Evolutionary conservation across 2,797 vertebrate species (phyloP).

Genomic region (Peromyscus attwateri): DNA sequence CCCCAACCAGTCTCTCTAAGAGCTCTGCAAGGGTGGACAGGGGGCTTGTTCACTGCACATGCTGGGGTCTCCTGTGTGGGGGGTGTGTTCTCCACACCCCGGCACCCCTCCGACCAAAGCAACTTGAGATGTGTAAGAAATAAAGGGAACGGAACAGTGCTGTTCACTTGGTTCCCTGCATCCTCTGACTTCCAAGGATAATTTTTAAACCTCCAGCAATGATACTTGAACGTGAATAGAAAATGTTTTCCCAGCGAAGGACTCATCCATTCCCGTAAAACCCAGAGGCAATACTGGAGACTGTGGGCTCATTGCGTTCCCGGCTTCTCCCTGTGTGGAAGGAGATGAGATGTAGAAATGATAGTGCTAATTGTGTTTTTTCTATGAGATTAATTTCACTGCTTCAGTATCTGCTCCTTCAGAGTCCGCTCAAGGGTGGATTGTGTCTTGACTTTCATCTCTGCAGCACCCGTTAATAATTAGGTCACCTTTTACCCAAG

Average conservation of each 20-base stretch:
- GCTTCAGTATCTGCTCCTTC: constrained; percentile 58
- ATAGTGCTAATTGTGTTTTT: constrained; percentile 66
- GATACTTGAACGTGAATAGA: neutral
- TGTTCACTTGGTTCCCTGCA: rapidly evolving
- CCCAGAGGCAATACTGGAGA: rapidly evolving
- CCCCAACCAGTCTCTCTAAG: neutral
- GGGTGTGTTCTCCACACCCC: rapidly evolving
- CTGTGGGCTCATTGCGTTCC: rapidly evolving
- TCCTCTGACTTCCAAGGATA: neutral
- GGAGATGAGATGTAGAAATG: constrained; percentile 1
- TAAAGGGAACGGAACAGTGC: rapidly evolving
- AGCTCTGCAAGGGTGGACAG: neutral
- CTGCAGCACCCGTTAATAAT: constrained; percentile 43
- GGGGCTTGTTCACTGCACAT: rapidly evolving
- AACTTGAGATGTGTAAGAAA: neutral
- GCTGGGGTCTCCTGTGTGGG: neutral
- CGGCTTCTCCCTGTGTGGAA: rapidly evolving
- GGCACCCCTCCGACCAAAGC: rapidly evolving
- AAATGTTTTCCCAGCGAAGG: constrained; percentile 24
- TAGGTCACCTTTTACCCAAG: constrained; percentile 72
- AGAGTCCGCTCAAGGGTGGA: constrained; percentile 17
- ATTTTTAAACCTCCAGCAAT: neutral
- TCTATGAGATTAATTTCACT: constrained; percentile 75
- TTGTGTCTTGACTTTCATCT: constrained; percentile 16
- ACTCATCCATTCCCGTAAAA: rapidly evolving